A percentile compares a stretch with the other conserved stretches of the same genome.
Evolutionary conservation across 2,797 vertebrate species (phyloP).

Genomic region (Eptatretus atami): DNA sequence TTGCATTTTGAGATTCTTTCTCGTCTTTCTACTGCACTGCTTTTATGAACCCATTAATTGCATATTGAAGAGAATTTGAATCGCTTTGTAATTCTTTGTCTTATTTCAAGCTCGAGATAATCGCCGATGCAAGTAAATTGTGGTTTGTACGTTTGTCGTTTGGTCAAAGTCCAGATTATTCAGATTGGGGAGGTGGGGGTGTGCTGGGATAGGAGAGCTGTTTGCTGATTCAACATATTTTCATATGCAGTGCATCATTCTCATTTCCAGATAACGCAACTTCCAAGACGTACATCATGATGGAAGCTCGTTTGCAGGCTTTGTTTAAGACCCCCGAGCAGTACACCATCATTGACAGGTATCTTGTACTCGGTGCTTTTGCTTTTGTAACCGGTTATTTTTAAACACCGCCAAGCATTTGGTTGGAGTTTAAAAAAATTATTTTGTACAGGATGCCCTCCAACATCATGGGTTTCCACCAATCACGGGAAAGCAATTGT

Average conservation of each 20-base stretch:
- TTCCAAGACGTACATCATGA: slow-evolving; percentile 42
- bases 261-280: slow-evolving; percentile 26
- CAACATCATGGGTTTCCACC: too few species aligned
- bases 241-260: too few species aligned
- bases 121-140: not conserved
- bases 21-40: not conserved
- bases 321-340: slow-evolving; percentile 55
- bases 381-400: not conserved
- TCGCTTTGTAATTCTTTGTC: not conserved
- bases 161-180: too few species aligned
- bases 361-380: slow-evolving; percentile 14
- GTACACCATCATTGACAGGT: slow-evolving; percentile 59
- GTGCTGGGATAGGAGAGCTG: too few species aligned
- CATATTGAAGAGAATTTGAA: not conserved
- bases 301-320: slow-evolving; percentile 63
- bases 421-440: not conserved
- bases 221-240: too few species aligned
- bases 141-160: not conserved
- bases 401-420: slow-evolving; percentile 1
- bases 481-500: too few species aligned
- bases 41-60: not conserved
- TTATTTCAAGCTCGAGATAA: not conserved
- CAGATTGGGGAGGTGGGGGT: too few species aligned
- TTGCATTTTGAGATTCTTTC: too few species aligned
- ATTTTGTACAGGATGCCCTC: too few species aligned